A percentile compares a stretch with the other conserved stretches of the same genome.
phyloP scores from a whole-genome alignment of 2,888 invertebrate species.

The Colletes collaris region DNA sequence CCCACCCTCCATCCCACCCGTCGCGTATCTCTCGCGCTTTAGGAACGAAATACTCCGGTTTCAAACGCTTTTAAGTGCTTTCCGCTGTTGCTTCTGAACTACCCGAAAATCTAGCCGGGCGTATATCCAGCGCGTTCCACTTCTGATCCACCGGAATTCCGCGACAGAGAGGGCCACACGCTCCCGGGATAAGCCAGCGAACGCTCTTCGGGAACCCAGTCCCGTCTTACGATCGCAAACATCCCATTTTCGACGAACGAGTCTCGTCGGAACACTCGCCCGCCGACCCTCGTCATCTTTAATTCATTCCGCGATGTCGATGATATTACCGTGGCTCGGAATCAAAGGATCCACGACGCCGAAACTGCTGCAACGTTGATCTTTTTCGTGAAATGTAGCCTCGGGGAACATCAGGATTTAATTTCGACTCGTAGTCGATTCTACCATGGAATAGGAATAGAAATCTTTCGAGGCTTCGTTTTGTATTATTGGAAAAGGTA shows the following conservation, averaged over 20 bases:
- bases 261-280: neutral
- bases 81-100: conserved; percentile 66
- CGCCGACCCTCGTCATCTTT: conserved; percentile 8
- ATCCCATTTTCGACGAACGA: neutral
- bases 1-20: conserved; percentile 17
- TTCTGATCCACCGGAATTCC: conserved; percentile 36
- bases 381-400: no score
- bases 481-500: no score
- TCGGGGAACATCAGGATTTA: no score
- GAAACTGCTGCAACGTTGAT: neutral
- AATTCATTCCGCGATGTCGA: conserved; percentile 22
- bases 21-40: conserved; percentile 41
- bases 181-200: conserved; percentile 24
- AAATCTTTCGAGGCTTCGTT: no score
- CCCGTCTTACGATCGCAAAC: neutral
- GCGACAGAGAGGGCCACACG: conserved; percentile 24
- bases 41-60: conserved; percentile 47
- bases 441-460: no score
- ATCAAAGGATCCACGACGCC: conserved; percentile 27
- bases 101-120: conserved; percentile 55
- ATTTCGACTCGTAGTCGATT: no score
- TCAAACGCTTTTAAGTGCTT: conserved; percentile 75
- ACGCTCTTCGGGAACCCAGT: conserved; percentile 11
- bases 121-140: neutral
- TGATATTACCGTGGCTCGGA: conserved; percentile 6